Evolutionary conservation across 2,797 vertebrate genomes (phyloP).

Genomic region (Pseudochirops corinnae): DNA sequence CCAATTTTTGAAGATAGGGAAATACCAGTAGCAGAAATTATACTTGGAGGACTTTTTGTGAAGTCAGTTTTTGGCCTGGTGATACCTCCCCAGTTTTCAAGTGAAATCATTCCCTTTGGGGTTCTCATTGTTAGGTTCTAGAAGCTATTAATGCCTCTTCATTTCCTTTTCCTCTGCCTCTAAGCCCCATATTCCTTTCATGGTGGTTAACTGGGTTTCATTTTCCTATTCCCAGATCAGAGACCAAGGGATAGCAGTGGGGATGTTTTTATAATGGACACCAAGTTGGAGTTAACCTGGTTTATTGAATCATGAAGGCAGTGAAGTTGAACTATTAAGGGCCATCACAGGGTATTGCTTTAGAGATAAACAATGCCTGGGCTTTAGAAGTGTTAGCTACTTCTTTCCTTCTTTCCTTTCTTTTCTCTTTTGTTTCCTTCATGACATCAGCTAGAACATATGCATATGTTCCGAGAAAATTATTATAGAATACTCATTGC

Average conservation of each 20-base stretch:
- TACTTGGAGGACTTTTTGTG: conserved; percentile 2
- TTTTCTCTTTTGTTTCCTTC: background rate
- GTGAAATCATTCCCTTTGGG: conserved; percentile 26
- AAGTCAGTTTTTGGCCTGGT: background rate
- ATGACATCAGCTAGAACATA: background rate
- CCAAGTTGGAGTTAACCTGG: conserved; percentile 45
- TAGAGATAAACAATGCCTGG: conserved; percentile 45
- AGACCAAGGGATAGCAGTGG: conserved; percentile 54
- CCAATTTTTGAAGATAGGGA: conserved; percentile 34
- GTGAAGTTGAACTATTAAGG: conserved; percentile 33
- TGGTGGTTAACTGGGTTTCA: conserved; percentile 53
- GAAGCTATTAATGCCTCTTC: conserved; percentile 40
- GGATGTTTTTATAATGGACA: conserved; percentile 59
- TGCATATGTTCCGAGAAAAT: conserved; percentile 28
- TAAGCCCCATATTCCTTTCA: conserved; percentile 15
- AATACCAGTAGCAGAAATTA: background rate
- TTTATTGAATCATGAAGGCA: conserved; percentile 48
- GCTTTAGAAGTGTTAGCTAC: conserved; percentile 32
- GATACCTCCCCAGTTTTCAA: conserved; percentile 23
- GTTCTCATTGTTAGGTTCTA: conserved; percentile 51
- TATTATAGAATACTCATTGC: conserved; percentile 31
- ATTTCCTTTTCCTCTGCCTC: conserved; percentile 7
- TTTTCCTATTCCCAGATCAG: conserved; percentile 31
- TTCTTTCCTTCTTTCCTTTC: background rate
- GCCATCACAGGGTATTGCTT: conserved; percentile 15